Percentiles rank a stretch among this genome's conserved stretches.
phyloP scores from a whole-genome alignment of 2,888 invertebrate species.

The Polyploca ridens region DNA sequence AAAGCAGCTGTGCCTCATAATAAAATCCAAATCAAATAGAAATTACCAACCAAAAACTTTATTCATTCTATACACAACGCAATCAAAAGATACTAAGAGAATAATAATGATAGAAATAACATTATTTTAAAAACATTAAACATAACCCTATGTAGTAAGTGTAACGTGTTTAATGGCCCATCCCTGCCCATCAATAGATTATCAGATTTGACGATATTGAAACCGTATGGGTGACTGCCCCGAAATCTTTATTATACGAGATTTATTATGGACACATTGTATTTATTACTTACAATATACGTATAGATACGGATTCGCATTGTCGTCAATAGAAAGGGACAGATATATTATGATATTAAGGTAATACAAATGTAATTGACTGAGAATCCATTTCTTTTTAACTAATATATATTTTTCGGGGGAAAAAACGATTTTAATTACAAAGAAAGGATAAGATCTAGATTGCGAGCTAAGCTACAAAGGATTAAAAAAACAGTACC shows the following conservation, averaged over 20 bases:
- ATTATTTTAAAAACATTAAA: slow-evolving; percentile 2
- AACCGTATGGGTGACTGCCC: slow-evolving; percentile 38
- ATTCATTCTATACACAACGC: slow-evolving; percentile 9
- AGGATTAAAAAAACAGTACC: too few species aligned
- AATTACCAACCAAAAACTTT: slow-evolving; percentile 10
- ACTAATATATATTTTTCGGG: too few species aligned
- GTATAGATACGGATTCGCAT: slow-evolving; percentile 31
- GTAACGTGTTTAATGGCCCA: slow-evolving; percentile 22
- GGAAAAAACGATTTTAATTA: too few species aligned
- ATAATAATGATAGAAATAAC: slow-evolving; percentile 18
- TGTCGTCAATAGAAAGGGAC: slow-evolving; percentile 21
- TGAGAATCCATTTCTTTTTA: neutral
- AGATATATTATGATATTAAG: neutral
- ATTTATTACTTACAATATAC: slow-evolving; percentile 34
- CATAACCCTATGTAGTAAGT: slow-evolving; percentile 4
- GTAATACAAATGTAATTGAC: neutral
- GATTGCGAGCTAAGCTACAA: neutral
- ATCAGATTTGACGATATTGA: slow-evolving; percentile 38
- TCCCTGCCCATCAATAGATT: slow-evolving; percentile 30
- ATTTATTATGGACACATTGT: slow-evolving; percentile 48
- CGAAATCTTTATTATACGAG: slow-evolving; percentile 53
- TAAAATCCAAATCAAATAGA: slow-evolving; percentile 13
- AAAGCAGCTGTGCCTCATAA: slow-evolving; percentile 3
- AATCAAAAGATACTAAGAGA: slow-evolving; percentile 9
- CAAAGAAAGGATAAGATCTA: neutral